Base-by-base conservation (phyloP, 2,888 invertebrate species). In the Tridacna gigas region DNA sequence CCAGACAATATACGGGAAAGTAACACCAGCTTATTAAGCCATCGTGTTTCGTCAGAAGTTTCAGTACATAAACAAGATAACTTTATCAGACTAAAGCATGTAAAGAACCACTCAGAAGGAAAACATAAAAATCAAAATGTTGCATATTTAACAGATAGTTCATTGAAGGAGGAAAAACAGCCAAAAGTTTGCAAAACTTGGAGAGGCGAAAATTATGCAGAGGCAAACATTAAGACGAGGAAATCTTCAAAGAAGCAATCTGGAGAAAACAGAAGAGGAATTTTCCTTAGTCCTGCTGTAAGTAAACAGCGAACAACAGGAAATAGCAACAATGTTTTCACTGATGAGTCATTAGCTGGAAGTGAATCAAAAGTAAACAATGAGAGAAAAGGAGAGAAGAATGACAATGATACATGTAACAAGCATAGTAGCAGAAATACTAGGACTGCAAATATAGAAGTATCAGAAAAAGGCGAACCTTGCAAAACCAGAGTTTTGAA, bases 391-490 rank as follows among this genome's bases (percentile, higher is more conserved):
- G 56, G 1, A 11, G 56, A 56, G 20, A 45, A 67, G n/a, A 18
- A 3, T 67, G 67, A 67, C 15, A 67, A 67, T 28, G 66, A 26
- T 2, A n/a, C n/a, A n/a, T n/a, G n/a, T n/a, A 66, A 66, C 20
- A 25, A 66, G 28, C 66, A 66, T 3, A 3, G n/a, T 20, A 25
- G 25, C 2, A 63, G 22, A n/a, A 28, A 66, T 28, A 28, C 5
- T 7, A 20, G 45, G 1, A 37, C 7, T 37, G 45, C 28, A 11
- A 67, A 45, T 45, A 28, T 12, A 22, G 45, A 45, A 45, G 37
- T 7, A 37, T 37, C 37, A 37, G 67, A 45, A 18, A 37, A 18
- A 67, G 45, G 28, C 5, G 66, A 67, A 18, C 5, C 26, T n/a
- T 26, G 22, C 20, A 13, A 48, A 51, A 22, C 5, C 0, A 71